Percentiles rank a stretch among this genome's conserved stretches.
Evolutionary conservation across 1,140 invertebrate species (phyloP).

Genomic region (Zaprionus capensis): DNA sequence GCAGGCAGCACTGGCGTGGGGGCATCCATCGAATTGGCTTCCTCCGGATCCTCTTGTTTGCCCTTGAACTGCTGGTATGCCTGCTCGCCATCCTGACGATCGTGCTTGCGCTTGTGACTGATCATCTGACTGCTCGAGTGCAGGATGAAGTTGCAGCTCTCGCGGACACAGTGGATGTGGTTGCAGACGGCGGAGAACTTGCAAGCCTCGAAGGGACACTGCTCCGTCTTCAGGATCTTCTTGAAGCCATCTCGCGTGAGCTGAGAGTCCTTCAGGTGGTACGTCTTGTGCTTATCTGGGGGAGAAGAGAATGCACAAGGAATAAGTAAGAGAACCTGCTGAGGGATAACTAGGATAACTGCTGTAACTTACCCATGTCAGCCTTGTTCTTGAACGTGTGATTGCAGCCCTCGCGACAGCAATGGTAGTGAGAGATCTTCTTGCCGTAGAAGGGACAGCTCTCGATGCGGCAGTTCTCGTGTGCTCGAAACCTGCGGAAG

Average conservation of each 20-base stretch:
- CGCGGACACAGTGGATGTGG: constrained; percentile 98
- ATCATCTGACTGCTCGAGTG: constrained; percentile 98
- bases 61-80: constrained; percentile 91
- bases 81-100: constrained; percentile 94
- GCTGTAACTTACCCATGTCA: constrained; percentile 95
- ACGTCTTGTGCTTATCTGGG: constrained; percentile 99
- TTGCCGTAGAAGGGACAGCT: constrained; percentile 97
- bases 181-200: constrained; percentile 96
- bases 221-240: constrained; percentile 99
- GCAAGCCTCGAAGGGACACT: constrained; percentile 95
- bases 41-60: constrained; percentile 62
- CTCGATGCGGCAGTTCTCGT: constrained; percentile 82
- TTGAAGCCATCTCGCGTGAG: constrained; percentile 98
- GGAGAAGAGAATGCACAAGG: neutral
- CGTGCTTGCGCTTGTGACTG: constrained; percentile 98
- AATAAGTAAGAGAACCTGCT: neutral
- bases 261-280: constrained; percentile 99
- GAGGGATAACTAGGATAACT: neutral
- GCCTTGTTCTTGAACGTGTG: constrained; percentile 99
- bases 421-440: constrained; percentile 98
- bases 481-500: constrained; percentile 79
- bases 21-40: constrained; percentile 52
- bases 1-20: constrained; percentile 7
- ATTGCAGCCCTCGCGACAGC: constrained; percentile 93
- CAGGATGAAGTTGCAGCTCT: constrained; percentile 97